Percentiles rank a stretch among this genome's conserved stretches.
phyloP scores from a whole-genome alignment of 2,888 invertebrate species.

The Priocnemis perturbator region DNA sequence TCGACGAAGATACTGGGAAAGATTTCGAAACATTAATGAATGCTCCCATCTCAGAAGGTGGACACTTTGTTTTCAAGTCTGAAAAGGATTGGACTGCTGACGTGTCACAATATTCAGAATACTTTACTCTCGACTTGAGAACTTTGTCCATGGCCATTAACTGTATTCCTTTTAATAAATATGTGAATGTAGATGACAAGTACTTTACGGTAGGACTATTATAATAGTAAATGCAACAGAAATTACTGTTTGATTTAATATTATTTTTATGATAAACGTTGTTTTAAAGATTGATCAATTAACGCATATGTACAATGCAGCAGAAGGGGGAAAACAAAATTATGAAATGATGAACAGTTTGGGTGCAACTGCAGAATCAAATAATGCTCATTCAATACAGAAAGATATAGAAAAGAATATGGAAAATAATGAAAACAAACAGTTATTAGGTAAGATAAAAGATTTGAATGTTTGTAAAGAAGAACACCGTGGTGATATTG shows the following conservation, averaged over 20 bases:
- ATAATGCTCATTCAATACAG: neutral
- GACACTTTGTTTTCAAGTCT: constrained; percentile 74
- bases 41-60: constrained; percentile 68
- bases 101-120: constrained; percentile 68
- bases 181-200: constrained; percentile 69
- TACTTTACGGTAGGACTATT: constrained; percentile 72
- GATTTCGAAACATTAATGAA: constrained; percentile 73
- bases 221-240: neutral
- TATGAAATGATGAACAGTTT: constrained; percentile 27
- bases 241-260: neutral
- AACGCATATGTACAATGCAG: constrained; percentile 51
- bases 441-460: constrained; percentile 7
- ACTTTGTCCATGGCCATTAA: constrained; percentile 73
- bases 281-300: constrained; percentile 61
- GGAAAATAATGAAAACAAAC: neutral
- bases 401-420: neutral
- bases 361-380: constrained; percentile 3
- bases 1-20: constrained; percentile 31
- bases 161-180: constrained; percentile 76
- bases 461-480: neutral
- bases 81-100: constrained; percentile 75
- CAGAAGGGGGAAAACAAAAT: constrained; percentile 24
- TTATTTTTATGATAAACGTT: constrained; percentile 10
- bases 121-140: constrained; percentile 74
- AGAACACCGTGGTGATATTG: neutral